A percentile compares a stretch with the other conserved stretches of the same genome.
These are phyloP conservation scores for Papilio machaon DNA, from an alignment of 1,140 invertebrate genomes.

Conservation along the genomic window DNA sequence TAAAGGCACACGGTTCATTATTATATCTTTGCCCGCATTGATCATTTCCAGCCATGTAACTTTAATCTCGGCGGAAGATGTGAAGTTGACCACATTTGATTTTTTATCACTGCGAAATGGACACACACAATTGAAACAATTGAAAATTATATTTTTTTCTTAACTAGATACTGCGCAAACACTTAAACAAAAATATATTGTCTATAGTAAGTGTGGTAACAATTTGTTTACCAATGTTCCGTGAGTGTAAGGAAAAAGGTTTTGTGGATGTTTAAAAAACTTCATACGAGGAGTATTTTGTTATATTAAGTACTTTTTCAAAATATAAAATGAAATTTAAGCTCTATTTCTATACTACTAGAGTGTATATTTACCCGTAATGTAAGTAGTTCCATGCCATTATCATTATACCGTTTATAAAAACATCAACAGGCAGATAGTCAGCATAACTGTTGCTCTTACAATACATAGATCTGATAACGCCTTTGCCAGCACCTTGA, in stretches of 20 bases:
- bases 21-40: constrained; percentile 90
- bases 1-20: constrained; percentile 87
- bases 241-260: too few species aligned
- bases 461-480: constrained; percentile 93
- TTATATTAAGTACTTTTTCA: background rate
- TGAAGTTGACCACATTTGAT: constrained; percentile 86
- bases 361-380: constrained; percentile 60
- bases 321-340: background rate
- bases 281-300: too few species aligned
- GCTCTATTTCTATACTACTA: background rate
- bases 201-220: too few species aligned
- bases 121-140: too few species aligned
- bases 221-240: too few species aligned
- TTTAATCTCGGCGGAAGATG: constrained; percentile 90
- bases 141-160: too few species aligned
- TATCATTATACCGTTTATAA: constrained; percentile 89
- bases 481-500: constrained; percentile 89
- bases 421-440: constrained; percentile 93
- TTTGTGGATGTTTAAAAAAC: too few species aligned
- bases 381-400: constrained; percentile 85
- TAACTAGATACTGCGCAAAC: too few species aligned
- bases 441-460: constrained; percentile 90
- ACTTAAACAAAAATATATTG: too few species aligned
- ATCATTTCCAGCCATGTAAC: constrained; percentile 92
- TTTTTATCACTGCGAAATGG: constrained; percentile 68